Evolutionary conservation across 2,888 invertebrate genomes (phyloP).

Genomic region (Thecocarcelia acutangulata): DNA sequence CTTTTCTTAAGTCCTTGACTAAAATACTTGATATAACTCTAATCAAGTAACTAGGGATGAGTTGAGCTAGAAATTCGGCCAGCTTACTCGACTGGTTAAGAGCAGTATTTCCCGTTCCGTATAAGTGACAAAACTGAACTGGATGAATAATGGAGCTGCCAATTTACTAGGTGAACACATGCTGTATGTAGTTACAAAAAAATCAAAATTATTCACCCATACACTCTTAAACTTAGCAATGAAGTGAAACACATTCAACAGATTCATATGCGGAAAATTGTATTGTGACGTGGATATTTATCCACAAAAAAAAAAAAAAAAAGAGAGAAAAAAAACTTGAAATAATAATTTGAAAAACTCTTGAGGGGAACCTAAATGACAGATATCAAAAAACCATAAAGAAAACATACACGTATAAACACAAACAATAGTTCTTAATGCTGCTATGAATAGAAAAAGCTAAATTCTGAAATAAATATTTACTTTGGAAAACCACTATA

Average conservation of each 20-base stretch:
- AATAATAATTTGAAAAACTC: too few species aligned
- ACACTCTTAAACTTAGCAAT: constrained; percentile 24
- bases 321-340: too few species aligned
- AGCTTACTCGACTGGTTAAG: constrained; percentile 2
- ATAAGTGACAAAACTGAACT: constrained; percentile 78
- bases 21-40: constrained; percentile 23
- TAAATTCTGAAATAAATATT: constrained; percentile 63
- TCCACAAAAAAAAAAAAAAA: constrained; percentile 36
- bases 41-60: constrained; percentile 26
- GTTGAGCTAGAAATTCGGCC: neutral
- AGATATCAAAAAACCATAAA: constrained; percentile 40
- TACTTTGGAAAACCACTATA: constrained; percentile 77
- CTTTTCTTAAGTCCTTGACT: constrained; percentile 11
- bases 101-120: constrained; percentile 73
- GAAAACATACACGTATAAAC: constrained; percentile 15
- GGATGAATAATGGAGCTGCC: constrained; percentile 73
- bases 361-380: constrained; percentile 27
- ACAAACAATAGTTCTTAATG: neutral
- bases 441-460: constrained; percentile 2
- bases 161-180: constrained; percentile 67
- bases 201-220: constrained; percentile 26
- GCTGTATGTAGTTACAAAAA: constrained; percentile 22
- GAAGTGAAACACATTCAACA: constrained; percentile 11
- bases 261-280: constrained; percentile 10
- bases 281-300: constrained; percentile 55